Conservation (phyloP, 2,888 invertebrate species). For the Acanthopleura granulata region DNA sequence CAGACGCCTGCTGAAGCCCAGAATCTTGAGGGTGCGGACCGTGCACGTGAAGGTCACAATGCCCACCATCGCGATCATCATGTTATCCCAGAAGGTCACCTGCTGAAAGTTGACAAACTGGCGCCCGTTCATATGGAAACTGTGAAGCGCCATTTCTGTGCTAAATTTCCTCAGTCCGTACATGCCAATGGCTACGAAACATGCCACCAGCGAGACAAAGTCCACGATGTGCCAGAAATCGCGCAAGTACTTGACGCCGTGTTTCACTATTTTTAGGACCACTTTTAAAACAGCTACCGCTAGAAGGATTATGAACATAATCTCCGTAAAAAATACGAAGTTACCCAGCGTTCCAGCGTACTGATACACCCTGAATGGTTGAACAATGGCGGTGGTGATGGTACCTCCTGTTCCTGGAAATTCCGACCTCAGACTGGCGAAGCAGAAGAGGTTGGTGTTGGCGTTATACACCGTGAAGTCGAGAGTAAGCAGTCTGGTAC, state of each 20-base stretch:
- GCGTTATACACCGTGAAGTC: slow-evolving; percentile 20
- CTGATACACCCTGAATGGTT: slow-evolving; percentile 1
- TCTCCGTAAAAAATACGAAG: background rate
- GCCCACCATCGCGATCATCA: slow-evolving; percentile 43
- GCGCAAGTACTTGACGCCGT: background rate
- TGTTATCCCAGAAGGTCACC: slow-evolving; percentile 51
- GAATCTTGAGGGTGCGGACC: background rate
- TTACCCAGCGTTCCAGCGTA: background rate
- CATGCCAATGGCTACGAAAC: background rate
- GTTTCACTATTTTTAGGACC: background rate
- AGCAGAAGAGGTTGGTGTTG: slow-evolving; percentile 31
- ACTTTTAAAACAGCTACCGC: background rate
- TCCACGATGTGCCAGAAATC: background rate
- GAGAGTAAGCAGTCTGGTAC: background rate
- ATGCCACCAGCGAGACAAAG: background rate
- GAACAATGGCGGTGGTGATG: background rate
- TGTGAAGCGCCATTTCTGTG: background rate
- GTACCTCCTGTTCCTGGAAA: slow-evolving; percentile 30
- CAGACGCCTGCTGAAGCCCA: slow-evolving; percentile 4
- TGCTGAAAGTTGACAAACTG: slow-evolving; percentile 46
- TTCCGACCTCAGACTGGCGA: slow-evolving; percentile 31
- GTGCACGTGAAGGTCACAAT: slow-evolving; percentile 23
- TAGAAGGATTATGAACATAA: background rate
- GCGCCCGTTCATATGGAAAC: background rate
- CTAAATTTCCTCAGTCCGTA: slow-evolving; percentile 4